A percentile compares a stretch with the other conserved stretches of the same genome.
Evolutionary conservation across 2,113 vertebrate species (phyloP).

Genomic region (Panthera tigris): DNA sequence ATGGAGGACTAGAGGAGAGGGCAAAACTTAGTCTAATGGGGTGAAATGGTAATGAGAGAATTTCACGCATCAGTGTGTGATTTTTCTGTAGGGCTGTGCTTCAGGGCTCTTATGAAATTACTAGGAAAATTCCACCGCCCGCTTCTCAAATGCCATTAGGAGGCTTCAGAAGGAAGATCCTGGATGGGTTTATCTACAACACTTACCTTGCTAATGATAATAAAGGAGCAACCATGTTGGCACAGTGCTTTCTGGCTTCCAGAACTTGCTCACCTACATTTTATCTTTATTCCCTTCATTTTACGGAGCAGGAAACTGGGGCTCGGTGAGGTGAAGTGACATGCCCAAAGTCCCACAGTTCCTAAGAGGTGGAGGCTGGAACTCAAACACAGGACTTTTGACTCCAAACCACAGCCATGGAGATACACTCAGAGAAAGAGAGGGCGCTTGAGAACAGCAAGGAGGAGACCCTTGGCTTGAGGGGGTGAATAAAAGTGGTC

Average conservation of each 20-base stretch:
- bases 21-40: neutral
- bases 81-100: neutral
- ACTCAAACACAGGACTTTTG: neutral
- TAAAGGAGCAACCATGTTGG: neutral
- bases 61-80: neutral
- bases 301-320: neutral
- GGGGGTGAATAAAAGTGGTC: neutral
- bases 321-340: neutral
- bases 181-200: neutral
- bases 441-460: neutral
- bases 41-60: neutral
- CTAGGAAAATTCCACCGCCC: neutral
- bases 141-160: neutral
- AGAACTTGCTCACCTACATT: neutral
- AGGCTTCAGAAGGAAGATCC: neutral
- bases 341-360: neutral
- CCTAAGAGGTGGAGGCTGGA: neutral
- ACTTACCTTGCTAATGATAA: neutral
- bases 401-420: neutral
- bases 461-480: neutral
- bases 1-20: neutral
- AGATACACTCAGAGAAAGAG: neutral
- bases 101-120: neutral
- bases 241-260: neutral
- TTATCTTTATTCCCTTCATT: neutral